Evolutionary conservation across 2,797 vertebrate species (phyloP), one percentile per base, ranked within the genome.

Genomic region (Fringilla coelebs): DNA sequence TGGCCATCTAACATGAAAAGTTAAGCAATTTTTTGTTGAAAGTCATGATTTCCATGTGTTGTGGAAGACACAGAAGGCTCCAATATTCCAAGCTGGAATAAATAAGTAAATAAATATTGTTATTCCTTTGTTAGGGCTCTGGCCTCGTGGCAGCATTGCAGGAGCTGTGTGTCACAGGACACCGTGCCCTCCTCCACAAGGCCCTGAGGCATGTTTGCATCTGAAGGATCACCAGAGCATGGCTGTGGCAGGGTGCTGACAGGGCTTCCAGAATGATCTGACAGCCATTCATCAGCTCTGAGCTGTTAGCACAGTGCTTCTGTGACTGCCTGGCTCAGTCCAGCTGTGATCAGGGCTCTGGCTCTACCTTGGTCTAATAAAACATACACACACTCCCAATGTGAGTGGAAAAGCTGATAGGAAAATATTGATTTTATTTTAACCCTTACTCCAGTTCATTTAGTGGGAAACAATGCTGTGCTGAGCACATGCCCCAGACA

Each of bases 371-470:
- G 17, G 9, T 43, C 31, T 75, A 52, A 85, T 9, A 65, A 61
- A 46, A 55, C 52, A 4, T 12, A 66, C 10, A 38, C 9, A 72
- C 5, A 2, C 17, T 77, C 48, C 43, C 48, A 67, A 2, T 31
- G 29, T 29, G 65, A 79, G 36, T 13, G 34, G 21, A 41, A 73
- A 80, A 73, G 31, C 31, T 66, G 38, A 49, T 1, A 79, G 55
- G n/a, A 80, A 91, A 85, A 76, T 22, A 90, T 0, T 49, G 60
- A 76, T 83, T 90, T 89, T 70, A 54, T 75, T 85, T 93, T 83
- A 90, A 88, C 57, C n/a, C 40, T 74, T 66, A 38, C 40, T 75
- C 63, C 54, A 70, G 29, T 10, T 75, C 25, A 70, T 82, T 85
- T 79, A 76, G 28, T 5, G 3, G 75, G 67, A 49, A 86, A 46